Evolutionary conservation across 2,888 invertebrate species (phyloP).

Genomic region (Aleiodes alternator): DNA sequence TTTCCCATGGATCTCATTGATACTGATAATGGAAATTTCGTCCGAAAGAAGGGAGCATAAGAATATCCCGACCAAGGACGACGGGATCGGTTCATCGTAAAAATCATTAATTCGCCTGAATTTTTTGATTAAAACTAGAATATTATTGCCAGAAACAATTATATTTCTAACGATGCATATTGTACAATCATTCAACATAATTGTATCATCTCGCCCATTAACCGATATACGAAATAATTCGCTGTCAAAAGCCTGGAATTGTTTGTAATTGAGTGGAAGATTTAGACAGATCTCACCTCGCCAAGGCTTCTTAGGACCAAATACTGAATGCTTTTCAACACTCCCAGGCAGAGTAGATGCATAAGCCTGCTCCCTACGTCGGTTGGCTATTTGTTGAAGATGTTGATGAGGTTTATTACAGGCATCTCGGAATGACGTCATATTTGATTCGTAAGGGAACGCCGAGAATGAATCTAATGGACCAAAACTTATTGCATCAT

Average conservation of each 20-base stretch:
- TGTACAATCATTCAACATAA: neutral
- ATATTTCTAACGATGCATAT: slow-evolving; percentile 13
- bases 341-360: neutral
- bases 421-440: neutral
- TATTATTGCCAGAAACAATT: neutral
- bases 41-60: neutral
- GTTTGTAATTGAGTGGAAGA: neutral
- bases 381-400: slow-evolving; percentile 14
- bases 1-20: neutral
- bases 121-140: neutral
- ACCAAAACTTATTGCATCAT: neutral
- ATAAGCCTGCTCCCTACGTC: neutral
- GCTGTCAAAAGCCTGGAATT: neutral
- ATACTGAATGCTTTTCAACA: neutral
- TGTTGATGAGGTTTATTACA: neutral
- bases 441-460: neutral
- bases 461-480: slow-evolving; percentile 5
- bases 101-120: neutral
- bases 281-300: neutral
- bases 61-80: neutral
- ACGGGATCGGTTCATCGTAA: neutral
- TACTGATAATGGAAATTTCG: neutral
- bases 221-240: neutral
- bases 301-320: neutral
- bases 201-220: neutral